phyloP scores from a whole-genome alignment of 2,888 invertebrate species.

The Drosophila demipolita region DNA sequence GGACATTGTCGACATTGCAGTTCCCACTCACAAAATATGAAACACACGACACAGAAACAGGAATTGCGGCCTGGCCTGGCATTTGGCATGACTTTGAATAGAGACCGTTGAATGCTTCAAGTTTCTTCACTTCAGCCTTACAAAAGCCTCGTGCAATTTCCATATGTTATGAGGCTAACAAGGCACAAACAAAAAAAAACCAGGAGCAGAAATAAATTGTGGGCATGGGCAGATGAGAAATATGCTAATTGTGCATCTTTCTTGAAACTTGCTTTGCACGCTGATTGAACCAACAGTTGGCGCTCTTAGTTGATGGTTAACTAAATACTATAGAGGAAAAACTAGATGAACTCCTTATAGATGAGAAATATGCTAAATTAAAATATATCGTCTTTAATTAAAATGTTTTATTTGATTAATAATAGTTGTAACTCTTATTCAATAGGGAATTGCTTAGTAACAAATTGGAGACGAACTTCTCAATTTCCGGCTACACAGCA shows the following conservation, averaged over 20 bases:
- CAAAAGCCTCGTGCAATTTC: constrained; percentile 39
- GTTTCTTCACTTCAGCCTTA: constrained; percentile 10
- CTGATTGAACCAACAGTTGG: background rate
- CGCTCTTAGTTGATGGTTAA: background rate
- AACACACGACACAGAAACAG: constrained; percentile 38
- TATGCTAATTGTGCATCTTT: constrained; percentile 37
- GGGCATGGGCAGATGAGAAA: constrained; percentile 17
- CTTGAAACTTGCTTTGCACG: background rate
- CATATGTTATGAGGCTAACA: constrained; percentile 26
- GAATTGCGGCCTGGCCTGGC: constrained; percentile 40
- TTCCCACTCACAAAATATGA: constrained; percentile 52
- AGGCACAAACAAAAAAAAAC: constrained; percentile 5
- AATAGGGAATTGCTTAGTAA: background rate
- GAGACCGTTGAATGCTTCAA: constrained; percentile 44
- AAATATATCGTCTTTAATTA: background rate
- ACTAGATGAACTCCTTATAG: background rate
- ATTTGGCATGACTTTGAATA: constrained; percentile 40
- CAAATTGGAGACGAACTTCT: background rate
- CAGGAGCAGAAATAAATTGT: constrained; percentile 20
- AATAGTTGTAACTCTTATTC: background rate
- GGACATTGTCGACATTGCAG: constrained; percentile 26
- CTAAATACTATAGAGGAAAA: background rate
- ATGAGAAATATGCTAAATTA: constrained; percentile 29
- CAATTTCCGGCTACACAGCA: background rate
- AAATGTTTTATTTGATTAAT: background rate